Evolutionary conservation across 2,797 vertebrate genomes (phyloP).

Genomic region (Gobio occitaniae): DNA sequence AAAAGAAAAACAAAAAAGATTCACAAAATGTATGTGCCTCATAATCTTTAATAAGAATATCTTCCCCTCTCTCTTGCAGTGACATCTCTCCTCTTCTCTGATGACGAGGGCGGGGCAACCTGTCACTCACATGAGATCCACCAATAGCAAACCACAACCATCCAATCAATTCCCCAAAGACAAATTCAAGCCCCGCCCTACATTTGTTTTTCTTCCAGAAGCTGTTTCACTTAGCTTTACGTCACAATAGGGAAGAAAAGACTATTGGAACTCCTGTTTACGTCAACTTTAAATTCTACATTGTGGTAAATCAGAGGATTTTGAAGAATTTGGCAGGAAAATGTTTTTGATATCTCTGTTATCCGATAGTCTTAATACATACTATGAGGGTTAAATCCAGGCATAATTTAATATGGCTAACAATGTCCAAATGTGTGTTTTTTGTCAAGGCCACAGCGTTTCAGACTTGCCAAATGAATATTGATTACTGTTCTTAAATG

Average conservation of each 20-base stretch:
- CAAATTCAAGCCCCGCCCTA: too few relatives aligned
- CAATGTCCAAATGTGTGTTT: too few relatives aligned
- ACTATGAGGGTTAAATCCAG: background rate
- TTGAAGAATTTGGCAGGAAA: background rate
- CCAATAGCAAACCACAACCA: background rate
- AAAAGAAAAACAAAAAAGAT: too few relatives aligned
- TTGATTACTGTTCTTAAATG: too few relatives aligned
- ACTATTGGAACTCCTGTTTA: background rate
- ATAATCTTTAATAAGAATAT: background rate
- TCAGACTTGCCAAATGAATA: too few relatives aligned
- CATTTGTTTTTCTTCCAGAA: background rate
- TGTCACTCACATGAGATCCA: background rate
- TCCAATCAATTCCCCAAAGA: too few relatives aligned
- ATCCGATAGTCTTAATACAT: background rate
- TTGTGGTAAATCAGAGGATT: background rate
- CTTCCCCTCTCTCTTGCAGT: background rate
- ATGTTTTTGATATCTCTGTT: background rate
- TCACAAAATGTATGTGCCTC: background rate
- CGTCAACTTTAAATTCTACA: background rate
- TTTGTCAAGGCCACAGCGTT: too few relatives aligned
- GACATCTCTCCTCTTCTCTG: background rate
- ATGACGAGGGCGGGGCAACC: background rate
- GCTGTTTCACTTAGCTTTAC: background rate
- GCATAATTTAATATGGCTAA: constrained; percentile 44
- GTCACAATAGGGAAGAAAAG: background rate